Conservation (phyloP, 2,888 invertebrate genomes). For the Ichneumoninae sp. region DNA sequence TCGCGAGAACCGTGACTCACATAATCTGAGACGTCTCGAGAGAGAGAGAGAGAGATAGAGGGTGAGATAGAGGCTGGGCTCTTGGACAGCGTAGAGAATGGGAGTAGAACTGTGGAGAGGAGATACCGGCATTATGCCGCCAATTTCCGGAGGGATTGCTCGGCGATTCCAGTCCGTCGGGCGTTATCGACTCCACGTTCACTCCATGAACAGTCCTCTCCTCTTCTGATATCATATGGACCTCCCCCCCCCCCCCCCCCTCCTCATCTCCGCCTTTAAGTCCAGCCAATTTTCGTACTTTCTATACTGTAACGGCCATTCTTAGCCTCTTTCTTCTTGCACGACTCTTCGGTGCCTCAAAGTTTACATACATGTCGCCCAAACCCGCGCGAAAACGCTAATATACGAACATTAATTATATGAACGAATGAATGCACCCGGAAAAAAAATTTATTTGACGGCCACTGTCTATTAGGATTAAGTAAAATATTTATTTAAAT, state of each 20-base stretch:
- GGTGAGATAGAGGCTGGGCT: conserved; percentile 22
- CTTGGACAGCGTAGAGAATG: conserved; percentile 26
- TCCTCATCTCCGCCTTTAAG: neutral
- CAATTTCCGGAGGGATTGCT: conserved; percentile 65
- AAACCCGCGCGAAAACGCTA: conserved; percentile 1
- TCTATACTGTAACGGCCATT: neutral
- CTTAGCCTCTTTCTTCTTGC: neutral
- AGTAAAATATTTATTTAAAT: no score
- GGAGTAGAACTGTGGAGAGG: conserved; percentile 55
- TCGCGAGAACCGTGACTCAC: conserved; percentile 63
- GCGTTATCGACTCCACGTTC: conserved; percentile 52
- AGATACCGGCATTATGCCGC: conserved; percentile 68
- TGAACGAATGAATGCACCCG: no score
- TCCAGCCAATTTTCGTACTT: conserved; percentile 16
- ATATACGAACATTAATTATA: no score
- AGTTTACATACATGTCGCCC: neutral
- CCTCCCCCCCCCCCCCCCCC: neutral
- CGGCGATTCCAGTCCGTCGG: conserved; percentile 56
- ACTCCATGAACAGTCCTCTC: conserved; percentile 23
- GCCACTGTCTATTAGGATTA: no score
- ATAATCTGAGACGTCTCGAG: conserved; percentile 49
- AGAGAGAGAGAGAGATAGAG: conserved; percentile 25
- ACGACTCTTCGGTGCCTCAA: neutral
- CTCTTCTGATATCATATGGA: conserved; percentile 11
- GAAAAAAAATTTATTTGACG: no score